Base-by-base conservation (phyloP, 1,140 invertebrate species). In the Nasonia longicornis region DNA sequence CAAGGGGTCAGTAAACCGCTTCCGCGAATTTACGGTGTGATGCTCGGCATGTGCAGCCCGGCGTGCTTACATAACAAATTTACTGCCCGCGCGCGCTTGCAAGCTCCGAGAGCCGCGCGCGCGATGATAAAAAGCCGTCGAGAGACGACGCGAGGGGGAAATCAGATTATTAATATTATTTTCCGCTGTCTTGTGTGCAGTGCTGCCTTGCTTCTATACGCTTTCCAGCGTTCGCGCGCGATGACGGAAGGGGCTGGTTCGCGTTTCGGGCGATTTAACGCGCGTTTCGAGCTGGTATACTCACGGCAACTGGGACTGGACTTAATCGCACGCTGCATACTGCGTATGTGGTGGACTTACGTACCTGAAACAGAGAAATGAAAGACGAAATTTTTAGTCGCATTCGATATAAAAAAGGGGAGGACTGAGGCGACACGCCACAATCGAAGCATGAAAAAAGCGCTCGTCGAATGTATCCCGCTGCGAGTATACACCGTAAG, bases 11-110 rank as follows among this genome's bases (percentile, higher is more conserved):
- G 42, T 29, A 74, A 52, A 74, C 6, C 42, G 26, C 22, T 74
- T n/a, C n/a, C 42, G 20, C 38, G 22, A 74, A 74, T 74, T 74
- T 74, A 52, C 72, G 72, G 42, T 52, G 42, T 12, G 52, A 58
- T 58, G 20, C 70, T 45, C 70, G 70, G 70, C 70, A 72, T 42
- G 35, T 31, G 70, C 70, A n/a, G 20, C 38, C 45, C 26, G 45
- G 45, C 45, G 14, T 29, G n/a, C 20, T 74, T 74, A 16, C 72
- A 52, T 52, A 74, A 74, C 45, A 52, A 74, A 52, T 52, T 74
- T 74, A 74, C 42, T 31, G 45, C 45, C 12, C 14, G 45, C 71
- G 45, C 45, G 45, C 45, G 45, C 71, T 11, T 20, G 16, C 20
- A n/a, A 58, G 52, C 52, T 20, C 52, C 52, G 14, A 42, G 20